A percentile compares a stretch with the other conserved stretches of the same genome.
These are phyloP conservation scores for Orthosia gracilis DNA, from an alignment of 2,888 invertebrate species.

Conservation along the genomic window DNA sequence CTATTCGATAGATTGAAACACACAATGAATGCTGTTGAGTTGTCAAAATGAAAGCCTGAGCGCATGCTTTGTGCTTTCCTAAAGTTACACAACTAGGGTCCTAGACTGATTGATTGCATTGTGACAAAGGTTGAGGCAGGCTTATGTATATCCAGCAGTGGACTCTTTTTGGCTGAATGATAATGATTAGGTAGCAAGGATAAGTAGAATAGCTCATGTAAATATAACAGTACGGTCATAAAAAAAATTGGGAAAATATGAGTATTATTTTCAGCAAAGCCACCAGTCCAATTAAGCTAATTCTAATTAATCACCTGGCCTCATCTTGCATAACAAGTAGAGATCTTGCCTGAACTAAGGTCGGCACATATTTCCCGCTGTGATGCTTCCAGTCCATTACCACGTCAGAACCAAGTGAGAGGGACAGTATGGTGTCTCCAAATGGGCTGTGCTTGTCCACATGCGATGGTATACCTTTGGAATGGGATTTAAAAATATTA, in stretches of 20 bases:
- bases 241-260: neutral
- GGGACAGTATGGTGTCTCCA: constrained; percentile 96
- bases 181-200: neutral
- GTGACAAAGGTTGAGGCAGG: neutral
- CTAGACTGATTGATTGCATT: neutral
- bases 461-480: constrained; percentile 97
- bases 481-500: neutral
- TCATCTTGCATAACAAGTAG: constrained; percentile 96
- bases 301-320: constrained; percentile 89
- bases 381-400: constrained; percentile 97
- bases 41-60: too few species aligned
- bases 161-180: neutral
- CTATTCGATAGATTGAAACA: too few species aligned
- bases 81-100: too few species aligned
- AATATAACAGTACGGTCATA: neutral
- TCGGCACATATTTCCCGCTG: constrained; percentile 90
- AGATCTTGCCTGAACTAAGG: constrained; percentile 94
- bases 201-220: neutral
- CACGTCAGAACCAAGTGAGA: constrained; percentile 95
- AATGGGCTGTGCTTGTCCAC: constrained; percentile 99
- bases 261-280: neutral
- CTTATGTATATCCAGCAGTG: neutral
- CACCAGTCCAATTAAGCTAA: neutral
- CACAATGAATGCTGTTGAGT: too few species aligned
- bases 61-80: too few species aligned